These are phyloP conservation scores for Pseudorhiza aurosa DNA, from an alignment of 30 jellyfish, hydroid and myxozoan genomes.

Conservation along the genomic window DNA sequence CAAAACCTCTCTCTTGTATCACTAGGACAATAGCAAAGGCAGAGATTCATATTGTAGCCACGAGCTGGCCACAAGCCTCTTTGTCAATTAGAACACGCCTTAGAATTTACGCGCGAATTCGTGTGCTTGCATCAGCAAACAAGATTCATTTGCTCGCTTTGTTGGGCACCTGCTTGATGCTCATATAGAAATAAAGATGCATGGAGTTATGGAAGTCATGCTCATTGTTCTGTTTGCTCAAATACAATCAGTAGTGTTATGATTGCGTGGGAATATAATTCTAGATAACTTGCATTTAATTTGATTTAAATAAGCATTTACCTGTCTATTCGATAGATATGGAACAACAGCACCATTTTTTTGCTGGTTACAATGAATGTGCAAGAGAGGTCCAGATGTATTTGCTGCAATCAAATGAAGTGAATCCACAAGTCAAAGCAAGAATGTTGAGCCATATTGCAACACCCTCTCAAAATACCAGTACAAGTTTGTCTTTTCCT, in stretches of 20 bases:
- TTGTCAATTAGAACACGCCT: not conserved
- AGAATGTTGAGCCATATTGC: constrained; percentile 77
- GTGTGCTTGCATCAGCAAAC: constrained; percentile 39
- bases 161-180: constrained; percentile 9
- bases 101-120: constrained; percentile 23
- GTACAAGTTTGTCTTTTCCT: not conserved
- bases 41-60: too few relatives aligned
- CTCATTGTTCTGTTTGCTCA: too few relatives aligned
- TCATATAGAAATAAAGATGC: too few relatives aligned
- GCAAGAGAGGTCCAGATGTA: constrained; percentile 81
- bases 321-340: constrained; percentile 10
- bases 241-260: too few relatives aligned
- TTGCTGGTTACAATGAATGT: constrained; percentile 85
- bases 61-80: constrained; percentile 30
- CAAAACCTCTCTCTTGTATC: too few relatives aligned
- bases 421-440: constrained; percentile 82
- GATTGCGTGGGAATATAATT: too few relatives aligned
- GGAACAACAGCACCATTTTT: constrained; percentile 66
- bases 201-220: too few relatives aligned
- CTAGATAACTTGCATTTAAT: too few relatives aligned
- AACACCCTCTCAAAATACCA: constrained; percentile 54
- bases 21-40: too few relatives aligned
- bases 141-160: constrained; percentile 10
- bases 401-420: constrained; percentile 64
- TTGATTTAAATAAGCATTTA: too few relatives aligned